Conservation (phyloP, 2,888 invertebrate species). For the Anoncus sp. region DNA sequence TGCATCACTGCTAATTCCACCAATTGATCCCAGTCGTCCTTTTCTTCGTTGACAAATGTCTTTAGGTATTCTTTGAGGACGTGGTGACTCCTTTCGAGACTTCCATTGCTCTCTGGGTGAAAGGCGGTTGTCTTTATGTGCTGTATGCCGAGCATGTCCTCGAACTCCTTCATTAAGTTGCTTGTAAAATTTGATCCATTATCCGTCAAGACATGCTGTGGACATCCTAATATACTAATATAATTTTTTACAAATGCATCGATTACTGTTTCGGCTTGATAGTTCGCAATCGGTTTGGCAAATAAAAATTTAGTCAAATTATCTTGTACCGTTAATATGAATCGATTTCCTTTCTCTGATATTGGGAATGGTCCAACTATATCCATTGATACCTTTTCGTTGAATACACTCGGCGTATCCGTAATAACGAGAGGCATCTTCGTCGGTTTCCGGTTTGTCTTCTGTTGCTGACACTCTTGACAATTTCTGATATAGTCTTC, state of each 20-base stretch:
- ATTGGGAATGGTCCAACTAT: constrained; percentile 49
- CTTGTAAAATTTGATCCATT: constrained; percentile 79
- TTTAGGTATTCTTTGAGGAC: constrained; percentile 13
- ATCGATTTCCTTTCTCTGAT: constrained; percentile 28
- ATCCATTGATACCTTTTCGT: constrained; percentile 46
- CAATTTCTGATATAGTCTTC: constrained; percentile 67
- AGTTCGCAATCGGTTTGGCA: neutral
- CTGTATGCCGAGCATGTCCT: neutral
- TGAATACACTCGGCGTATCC: constrained; percentile 28
- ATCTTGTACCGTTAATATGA: constrained; percentile 20
- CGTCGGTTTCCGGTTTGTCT: constrained; percentile 62
- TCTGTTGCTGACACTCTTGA: constrained; percentile 70
- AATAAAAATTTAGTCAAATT: constrained; percentile 24
- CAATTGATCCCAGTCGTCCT: constrained; percentile 31
- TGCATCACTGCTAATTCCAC: constrained; percentile 38
- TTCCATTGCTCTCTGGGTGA: constrained; percentile 26
- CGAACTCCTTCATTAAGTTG: constrained; percentile 66
- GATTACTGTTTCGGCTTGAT: constrained; percentile 2
- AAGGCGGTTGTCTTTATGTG: constrained; percentile 19
- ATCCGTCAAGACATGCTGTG: constrained; percentile 78
- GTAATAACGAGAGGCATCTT: constrained; percentile 44
- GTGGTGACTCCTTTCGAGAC: constrained; percentile 15
- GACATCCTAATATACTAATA: constrained; percentile 70
- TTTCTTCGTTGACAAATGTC: constrained; percentile 15
- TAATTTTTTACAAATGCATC: constrained; percentile 29